Evolutionary conservation across 2,113 vertebrate genomes (phyloP), one percentile per base, ranked within the genome.

Genomic region (Machaerirhynchus nigripectus): DNA sequence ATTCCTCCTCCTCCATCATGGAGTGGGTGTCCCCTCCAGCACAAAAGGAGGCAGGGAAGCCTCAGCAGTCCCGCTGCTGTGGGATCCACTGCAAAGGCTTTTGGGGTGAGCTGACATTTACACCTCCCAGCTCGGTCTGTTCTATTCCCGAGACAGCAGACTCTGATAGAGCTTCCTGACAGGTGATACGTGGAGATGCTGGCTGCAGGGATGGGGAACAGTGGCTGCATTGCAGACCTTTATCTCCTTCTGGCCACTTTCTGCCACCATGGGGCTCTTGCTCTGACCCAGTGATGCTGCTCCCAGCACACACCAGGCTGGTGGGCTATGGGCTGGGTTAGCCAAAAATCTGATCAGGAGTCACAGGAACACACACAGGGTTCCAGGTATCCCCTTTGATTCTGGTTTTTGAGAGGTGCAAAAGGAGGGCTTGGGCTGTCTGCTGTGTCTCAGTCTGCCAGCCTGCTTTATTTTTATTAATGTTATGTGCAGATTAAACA

Each of bases 151-250:
- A 64, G 33, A 2, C 5, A 20, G n/a, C 42, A 30, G 59, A 3
- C n/a, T 8, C 19, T 2, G 18, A 21, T 0, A 4, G 22, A 40
- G 8, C 15, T 31, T 8, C 50, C 60, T 6, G 3, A 3, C 19
- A 4, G 44, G 19, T 0, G 1, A 1, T 3, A 1, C 2, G 20
- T 24, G 27, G 7, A 13, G 70, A 1, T 12, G 27, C 55, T 59
- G 68, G 26, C 39, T 44, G 50, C 18, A 31, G 60, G 44, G 15
- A 49, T 10, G 10, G 44, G 39, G 1, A 21, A 20, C 18, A 10
- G 28, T 0, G 16, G 46, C 63, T 35, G 39, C 47, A 6, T 2
- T 7, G 4, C 12, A 46, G 27, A n/a, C 37, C 70, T 31, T 18
- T 2, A 6, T 11, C 79, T 35, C 23, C 23, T 49, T 4, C 50